A percentile compares a stretch with the other conserved stretches of the same genome.
phyloP scores from a whole-genome alignment of 2,113 vertebrate species.

The Upupa epops region DNA sequence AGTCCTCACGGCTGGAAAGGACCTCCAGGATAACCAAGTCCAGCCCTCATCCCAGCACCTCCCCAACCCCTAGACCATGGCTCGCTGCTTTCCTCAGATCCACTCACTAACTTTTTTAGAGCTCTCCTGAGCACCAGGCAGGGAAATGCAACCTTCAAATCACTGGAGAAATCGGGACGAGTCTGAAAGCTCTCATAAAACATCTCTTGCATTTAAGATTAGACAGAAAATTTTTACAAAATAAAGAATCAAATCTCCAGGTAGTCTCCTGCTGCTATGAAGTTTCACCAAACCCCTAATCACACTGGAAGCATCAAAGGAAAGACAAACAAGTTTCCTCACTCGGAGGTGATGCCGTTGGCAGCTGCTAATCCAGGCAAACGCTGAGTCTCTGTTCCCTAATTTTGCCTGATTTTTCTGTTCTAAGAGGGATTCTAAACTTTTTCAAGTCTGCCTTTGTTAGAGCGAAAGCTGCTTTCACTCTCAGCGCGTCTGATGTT shows the following conservation, averaged over 20 bases:
- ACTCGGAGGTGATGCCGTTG: not conserved
- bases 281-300: not conserved
- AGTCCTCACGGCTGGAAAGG: no score
- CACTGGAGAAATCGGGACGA: not conserved
- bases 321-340: not conserved
- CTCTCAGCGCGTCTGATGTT: not conserved
- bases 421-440: not conserved
- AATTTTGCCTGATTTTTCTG: not conserved
- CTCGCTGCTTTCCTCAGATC: not conserved
- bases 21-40: no score
- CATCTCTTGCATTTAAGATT: not conserved
- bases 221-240: not conserved
- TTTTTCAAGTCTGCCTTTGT: constrained; percentile 8
- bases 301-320: not conserved
- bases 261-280: not conserved
- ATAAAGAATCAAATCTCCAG: not conserved
- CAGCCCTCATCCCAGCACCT: no score
- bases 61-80: no score
- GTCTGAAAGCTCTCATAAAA: not conserved
- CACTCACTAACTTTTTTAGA: not conserved
- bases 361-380: not conserved
- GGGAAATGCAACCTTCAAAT: not conserved
- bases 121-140: not conserved
- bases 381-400: not conserved
- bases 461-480: not conserved